Conservation (phyloP, 2,888 invertebrate genomes). For the Syrista parreyssii region DNA sequence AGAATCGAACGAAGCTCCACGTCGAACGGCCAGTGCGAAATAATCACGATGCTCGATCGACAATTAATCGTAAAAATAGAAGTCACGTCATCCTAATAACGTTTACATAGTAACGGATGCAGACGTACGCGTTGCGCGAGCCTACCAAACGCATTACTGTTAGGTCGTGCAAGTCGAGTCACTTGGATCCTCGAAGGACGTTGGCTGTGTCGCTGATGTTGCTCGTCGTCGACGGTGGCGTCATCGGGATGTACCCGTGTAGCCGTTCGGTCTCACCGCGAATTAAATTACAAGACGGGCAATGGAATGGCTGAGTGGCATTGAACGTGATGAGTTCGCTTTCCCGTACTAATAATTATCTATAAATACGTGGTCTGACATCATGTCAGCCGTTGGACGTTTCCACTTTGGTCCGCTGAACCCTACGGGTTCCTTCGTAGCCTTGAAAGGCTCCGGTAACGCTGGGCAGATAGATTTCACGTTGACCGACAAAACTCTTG, state of each 20-base stretch:
- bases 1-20: neutral
- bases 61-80: conserved; percentile 27
- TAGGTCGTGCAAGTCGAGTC: conserved; percentile 25
- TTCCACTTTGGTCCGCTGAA: conserved; percentile 2
- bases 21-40: neutral
- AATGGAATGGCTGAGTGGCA: conserved; percentile 26
- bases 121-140: conserved; percentile 21
- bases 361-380: conserved; percentile 2
- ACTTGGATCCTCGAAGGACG: conserved; percentile 41
- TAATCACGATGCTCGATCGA: neutral
- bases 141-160: conserved; percentile 28
- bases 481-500: too few relatives aligned
- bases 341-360: conserved; percentile 45
- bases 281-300: conserved; percentile 49
- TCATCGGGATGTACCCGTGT: conserved; percentile 33
- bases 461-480: too few relatives aligned
- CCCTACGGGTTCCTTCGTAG: neutral
- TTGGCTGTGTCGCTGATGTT: neutral
- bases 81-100: conserved; percentile 22
- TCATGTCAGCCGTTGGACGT: neutral
- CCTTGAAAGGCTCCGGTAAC: neutral
- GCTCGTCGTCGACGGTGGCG: conserved; percentile 25
- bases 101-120: conserved; percentile 19
- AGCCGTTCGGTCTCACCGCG: conserved; percentile 36
- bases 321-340: conserved; percentile 30